phyloP scores from a whole-genome alignment of 2,888 invertebrate genomes.

The Agelastica alni region DNA sequence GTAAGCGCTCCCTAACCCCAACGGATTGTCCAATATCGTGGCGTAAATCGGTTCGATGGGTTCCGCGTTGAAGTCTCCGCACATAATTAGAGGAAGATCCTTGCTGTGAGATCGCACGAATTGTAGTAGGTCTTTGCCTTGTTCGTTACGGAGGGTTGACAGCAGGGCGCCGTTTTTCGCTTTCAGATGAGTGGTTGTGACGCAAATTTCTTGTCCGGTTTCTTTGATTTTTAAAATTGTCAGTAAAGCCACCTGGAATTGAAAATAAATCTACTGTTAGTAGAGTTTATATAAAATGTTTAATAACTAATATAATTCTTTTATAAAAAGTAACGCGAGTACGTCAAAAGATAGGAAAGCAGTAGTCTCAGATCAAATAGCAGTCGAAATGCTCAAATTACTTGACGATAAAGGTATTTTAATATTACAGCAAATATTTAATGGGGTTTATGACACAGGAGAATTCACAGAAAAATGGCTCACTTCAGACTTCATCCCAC shows the following conservation, averaged over 20 bases:
- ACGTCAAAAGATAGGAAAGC: no score
- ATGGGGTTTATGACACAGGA: no score
- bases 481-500: no score
- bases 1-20: conserved; percentile 61
- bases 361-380: no score
- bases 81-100: conserved; percentile 65
- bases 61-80: conserved; percentile 80
- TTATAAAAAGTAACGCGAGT: no score
- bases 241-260: conserved; percentile 63
- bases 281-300: not conserved
- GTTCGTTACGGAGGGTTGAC: conserved; percentile 70
- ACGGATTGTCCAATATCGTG: conserved; percentile 56
- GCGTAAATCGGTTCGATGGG: conserved; percentile 71
- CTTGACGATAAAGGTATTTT: no score
- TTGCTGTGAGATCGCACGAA: conserved; percentile 60
- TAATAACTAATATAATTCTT: no score
- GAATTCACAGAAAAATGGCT: no score
- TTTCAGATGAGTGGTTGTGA: conserved; percentile 76
- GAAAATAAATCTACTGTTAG: conserved; percentile 2
- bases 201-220: conserved; percentile 65
- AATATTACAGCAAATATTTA: no score
- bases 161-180: conserved; percentile 70
- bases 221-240: conserved; percentile 61
- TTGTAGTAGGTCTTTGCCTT: conserved; percentile 68
- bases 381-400: no score